phyloP scores from a whole-genome alignment of 2,888 invertebrate genomes.

The Globia sparganii region DNA sequence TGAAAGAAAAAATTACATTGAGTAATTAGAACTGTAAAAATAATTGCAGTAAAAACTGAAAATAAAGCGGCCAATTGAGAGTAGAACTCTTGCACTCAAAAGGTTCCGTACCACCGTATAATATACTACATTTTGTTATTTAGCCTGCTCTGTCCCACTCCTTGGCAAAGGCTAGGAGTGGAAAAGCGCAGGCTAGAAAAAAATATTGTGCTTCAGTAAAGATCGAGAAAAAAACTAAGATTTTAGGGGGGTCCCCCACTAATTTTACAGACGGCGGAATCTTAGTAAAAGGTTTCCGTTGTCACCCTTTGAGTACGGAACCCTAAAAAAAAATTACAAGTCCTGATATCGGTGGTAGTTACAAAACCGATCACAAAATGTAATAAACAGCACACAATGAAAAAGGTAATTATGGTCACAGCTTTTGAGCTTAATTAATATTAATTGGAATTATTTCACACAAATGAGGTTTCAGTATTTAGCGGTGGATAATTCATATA shows the following conservation, averaged over 20 bases:
- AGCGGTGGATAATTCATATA: neutral
- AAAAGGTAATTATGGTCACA: slow-evolving; percentile 26
- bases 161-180: neutral
- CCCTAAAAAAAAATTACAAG: neutral
- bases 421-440: slow-evolving; percentile 47
- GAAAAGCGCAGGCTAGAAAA: neutral
- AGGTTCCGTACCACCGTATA: neutral
- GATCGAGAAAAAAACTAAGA: neutral
- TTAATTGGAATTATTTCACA: slow-evolving; percentile 37
- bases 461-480: slow-evolving; percentile 33
- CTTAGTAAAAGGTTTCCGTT: neutral
- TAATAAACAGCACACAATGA: slow-evolving; percentile 25
- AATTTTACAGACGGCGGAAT: neutral
- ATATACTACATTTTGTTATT: neutral
- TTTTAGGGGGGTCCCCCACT: neutral
- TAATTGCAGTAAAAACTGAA: neutral
- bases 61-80: neutral
- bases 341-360: slow-evolving; percentile 16
- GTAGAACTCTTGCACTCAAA: too few species aligned
- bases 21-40: neutral
- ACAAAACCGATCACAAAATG: slow-evolving; percentile 39
- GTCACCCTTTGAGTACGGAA: neutral
- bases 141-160: neutral
- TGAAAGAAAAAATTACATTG: neutral
- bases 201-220: neutral